phyloP scores from a whole-genome alignment of 2,113 vertebrate species.

The Grantiella picta region DNA sequence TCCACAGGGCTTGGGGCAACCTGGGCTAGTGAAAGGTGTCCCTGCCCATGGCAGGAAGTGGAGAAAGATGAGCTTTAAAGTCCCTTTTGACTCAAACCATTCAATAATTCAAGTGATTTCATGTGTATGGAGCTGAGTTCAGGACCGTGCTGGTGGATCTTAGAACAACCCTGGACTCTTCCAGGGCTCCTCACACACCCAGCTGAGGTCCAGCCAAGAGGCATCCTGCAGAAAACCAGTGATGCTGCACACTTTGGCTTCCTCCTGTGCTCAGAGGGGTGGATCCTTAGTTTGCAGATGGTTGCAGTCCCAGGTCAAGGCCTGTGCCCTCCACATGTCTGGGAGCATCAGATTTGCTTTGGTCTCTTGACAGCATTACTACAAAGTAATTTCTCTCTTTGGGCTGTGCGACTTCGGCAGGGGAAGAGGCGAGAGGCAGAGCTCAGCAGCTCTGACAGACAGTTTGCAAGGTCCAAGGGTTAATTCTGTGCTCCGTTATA shows the following conservation, averaged over 20 bases:
- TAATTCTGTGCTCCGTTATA: slow-evolving; percentile 23
- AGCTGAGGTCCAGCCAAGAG: neutral
- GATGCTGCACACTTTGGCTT: neutral
- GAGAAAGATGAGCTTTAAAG: neutral
- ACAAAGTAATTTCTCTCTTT: neutral
- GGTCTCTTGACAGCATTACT: slow-evolving; percentile 28
- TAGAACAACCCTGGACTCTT: neutral
- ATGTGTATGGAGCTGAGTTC: neutral
- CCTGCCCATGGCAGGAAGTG: neutral
- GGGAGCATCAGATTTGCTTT: slow-evolving; percentile 47
- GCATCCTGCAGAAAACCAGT: neutral
- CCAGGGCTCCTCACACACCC: neutral
- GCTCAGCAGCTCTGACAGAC: neutral
- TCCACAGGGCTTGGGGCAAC: neutral
- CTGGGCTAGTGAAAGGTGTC: neutral
- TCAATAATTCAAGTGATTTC: neutral
- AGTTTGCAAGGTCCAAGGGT: slow-evolving; percentile 20
- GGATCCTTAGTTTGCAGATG: neutral
- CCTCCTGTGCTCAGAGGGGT: neutral
- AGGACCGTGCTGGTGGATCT: neutral
- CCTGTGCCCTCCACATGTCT: slow-evolving; percentile 20
- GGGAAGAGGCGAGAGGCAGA: neutral
- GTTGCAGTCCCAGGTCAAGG: slow-evolving; percentile 22
- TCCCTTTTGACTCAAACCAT: neutral
- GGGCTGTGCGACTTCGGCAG: neutral